A percentile compares a stretch with the other conserved stretches of the same genome.
Evolutionary conservation across 2,113 vertebrate species (phyloP).

Genomic region (Saguinus midas): DNA sequence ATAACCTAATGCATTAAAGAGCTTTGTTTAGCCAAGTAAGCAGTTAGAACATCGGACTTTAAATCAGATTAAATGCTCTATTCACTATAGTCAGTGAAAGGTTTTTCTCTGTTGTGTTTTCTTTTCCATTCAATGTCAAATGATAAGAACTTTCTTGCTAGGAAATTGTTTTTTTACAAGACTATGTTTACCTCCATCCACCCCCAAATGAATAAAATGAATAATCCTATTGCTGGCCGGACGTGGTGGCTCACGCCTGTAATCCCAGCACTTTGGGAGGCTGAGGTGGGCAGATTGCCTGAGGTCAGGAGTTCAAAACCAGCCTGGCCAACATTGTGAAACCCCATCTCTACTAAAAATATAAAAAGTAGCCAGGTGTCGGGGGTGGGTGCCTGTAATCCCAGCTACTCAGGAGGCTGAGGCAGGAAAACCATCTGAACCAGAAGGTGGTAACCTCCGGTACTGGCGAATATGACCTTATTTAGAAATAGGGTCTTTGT

Average conservation of each 20-base stretch:
- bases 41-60: neutral
- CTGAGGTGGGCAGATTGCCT: too few relatives aligned
- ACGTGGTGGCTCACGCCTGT: fast-evolving
- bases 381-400: too few relatives aligned
- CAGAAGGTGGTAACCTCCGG: neutral
- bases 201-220: neutral
- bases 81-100: neutral
- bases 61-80: neutral
- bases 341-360: too few relatives aligned
- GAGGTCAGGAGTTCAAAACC: too few relatives aligned
- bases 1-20: neutral
- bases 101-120: neutral
- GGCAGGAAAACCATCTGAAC: too few relatives aligned
- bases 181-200: neutral
- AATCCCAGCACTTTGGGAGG: too few relatives aligned
- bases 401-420: too few relatives aligned
- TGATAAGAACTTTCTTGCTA: neutral
- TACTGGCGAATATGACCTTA: neutral
- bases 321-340: too few relatives aligned
- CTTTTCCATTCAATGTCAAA: neutral
- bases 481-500: neutral
- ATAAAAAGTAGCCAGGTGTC: too few relatives aligned
- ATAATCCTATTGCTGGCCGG: neutral
- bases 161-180: neutral
- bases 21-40: neutral